A percentile compares a stretch with the other conserved stretches of the same genome.
Conservation (phyloP, 2,113 vertebrate species). For the Phrynosoma platyrhinos region DNA sequence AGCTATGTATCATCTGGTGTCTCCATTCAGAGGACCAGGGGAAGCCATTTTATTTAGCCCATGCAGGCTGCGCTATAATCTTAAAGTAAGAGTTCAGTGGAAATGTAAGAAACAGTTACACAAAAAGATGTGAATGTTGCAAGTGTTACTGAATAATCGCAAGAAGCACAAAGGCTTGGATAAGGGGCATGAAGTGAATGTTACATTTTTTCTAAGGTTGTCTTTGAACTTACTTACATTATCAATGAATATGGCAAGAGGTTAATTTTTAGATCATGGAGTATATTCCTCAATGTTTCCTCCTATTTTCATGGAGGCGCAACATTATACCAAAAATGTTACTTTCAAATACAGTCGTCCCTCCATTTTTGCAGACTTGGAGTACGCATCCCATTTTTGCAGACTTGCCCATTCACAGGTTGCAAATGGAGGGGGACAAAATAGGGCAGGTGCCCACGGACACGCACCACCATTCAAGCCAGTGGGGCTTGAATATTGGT, state of each 20-base stretch:
- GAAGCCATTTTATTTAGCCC: too few species aligned
- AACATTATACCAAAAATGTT: background rate
- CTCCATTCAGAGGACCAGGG: too few species aligned
- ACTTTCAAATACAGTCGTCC: too few species aligned
- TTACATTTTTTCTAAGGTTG: background rate
- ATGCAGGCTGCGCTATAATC: background rate
- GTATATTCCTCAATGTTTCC: slow-evolving; percentile 25
- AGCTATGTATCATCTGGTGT: too few species aligned
- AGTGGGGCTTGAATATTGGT: too few species aligned
- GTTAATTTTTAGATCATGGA: slow-evolving; percentile 49
- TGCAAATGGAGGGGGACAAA: too few species aligned
- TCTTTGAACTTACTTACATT: slow-evolving; percentile 6
- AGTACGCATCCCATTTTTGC: too few species aligned
- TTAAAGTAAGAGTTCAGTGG: background rate
- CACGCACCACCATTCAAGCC: too few species aligned
- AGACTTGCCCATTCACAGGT: too few species aligned
- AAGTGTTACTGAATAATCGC: slow-evolving; percentile 52
- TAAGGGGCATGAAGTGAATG: slow-evolving; percentile 47
- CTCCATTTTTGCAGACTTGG: too few species aligned
- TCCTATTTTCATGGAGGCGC: slow-evolving; percentile 33
- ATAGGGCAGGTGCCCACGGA: too few species aligned
- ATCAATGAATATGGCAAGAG: slow-evolving; percentile 37
- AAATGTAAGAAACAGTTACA: slow-evolving; percentile 10
- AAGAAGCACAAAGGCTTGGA: background rate
- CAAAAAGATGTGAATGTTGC: slow-evolving; percentile 29